Percentiles rank a stretch among this genome's conserved stretches.
Conservation (phyloP, 2,113 vertebrate species). For the Tragelaphus scriptus region DNA sequence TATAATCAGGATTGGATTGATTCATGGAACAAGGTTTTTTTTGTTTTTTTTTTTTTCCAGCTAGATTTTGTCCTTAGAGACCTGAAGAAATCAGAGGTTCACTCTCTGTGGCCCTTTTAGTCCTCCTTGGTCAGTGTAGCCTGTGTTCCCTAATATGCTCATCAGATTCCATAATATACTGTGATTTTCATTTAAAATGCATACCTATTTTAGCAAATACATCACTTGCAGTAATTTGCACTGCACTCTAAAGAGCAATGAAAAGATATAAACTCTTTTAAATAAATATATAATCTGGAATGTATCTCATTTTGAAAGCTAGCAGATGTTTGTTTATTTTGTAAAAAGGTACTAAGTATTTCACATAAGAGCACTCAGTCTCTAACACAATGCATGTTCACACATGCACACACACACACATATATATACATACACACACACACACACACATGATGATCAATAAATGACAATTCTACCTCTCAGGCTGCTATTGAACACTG, state of each 20-base stretch:
- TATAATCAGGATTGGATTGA: constrained; percentile 32
- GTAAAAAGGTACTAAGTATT: neutral
- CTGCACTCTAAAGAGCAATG: too few relatives aligned
- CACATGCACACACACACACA: accelerated
- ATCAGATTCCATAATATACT: too few relatives aligned
- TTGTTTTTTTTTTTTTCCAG: neutral
- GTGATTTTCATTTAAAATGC: too few relatives aligned
- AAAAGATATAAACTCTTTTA: too few relatives aligned
- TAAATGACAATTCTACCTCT: accelerated
- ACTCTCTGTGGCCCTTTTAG: too few relatives aligned
- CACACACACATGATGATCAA: neutral
- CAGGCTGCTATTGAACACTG: neutral
- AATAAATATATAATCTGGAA: too few relatives aligned
- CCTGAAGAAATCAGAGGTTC: neutral
- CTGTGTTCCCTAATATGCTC: too few relatives aligned
- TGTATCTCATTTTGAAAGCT: neutral
- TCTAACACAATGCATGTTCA: neutral
- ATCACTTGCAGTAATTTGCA: too few relatives aligned
- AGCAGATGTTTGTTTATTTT: neutral
- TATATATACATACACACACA: accelerated
- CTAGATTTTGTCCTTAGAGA: neutral
- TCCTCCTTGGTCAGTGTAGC: too few relatives aligned
- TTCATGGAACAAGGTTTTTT: neutral
- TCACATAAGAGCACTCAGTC: accelerated
- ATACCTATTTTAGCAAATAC: too few relatives aligned